Evolutionary conservation across 2,113 vertebrate genomes (phyloP).

Genomic region (Himantopus leucocephalus): DNA sequence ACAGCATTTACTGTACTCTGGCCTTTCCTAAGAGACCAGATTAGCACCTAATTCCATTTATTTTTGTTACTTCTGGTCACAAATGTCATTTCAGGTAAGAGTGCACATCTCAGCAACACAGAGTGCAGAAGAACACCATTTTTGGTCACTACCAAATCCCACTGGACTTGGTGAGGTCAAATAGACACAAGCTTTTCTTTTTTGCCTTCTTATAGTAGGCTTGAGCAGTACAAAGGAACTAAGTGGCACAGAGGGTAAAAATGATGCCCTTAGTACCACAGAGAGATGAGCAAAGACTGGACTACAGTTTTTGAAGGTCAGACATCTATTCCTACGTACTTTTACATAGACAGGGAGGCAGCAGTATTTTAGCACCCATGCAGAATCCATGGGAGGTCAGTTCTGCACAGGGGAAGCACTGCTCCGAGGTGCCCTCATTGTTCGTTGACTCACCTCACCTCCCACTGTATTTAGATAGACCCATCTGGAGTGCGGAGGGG

Average conservation of each 20-base stretch:
- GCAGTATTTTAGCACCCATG: neutral
- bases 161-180: neutral
- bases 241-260: neutral
- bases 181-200: neutral
- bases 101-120: neutral
- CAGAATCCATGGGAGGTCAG: neutral
- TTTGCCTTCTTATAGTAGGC: neutral
- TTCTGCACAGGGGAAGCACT: rapidly evolving
- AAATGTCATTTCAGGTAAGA: neutral
- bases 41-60: conserved; percentile 4
- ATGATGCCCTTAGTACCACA: neutral
- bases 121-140: neutral
- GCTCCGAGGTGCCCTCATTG: neutral
- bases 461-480: rapidly evolving
- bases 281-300: neutral
- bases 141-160: neutral
- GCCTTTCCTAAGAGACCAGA: neutral
- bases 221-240: neutral
- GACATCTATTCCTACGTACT: neutral
- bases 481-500: neutral
- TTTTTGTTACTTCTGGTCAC: neutral
- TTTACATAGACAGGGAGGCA: neutral
- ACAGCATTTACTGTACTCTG: neutral
- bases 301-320: neutral
- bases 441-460: neutral